phyloP scores from a whole-genome alignment of 2,113 vertebrate genomes.

The Cygnus buccinator region DNA sequence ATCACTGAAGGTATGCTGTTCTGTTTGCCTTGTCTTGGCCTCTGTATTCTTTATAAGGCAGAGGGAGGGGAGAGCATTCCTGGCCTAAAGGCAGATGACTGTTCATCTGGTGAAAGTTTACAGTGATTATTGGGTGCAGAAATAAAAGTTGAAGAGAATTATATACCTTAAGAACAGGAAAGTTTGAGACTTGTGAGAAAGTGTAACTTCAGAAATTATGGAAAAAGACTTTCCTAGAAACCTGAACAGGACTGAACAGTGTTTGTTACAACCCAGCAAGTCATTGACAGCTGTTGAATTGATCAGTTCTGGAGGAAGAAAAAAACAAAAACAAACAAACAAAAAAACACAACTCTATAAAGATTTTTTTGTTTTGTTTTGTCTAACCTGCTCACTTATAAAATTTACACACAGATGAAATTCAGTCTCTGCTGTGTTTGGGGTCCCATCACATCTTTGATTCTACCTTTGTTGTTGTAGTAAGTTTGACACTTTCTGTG shows the following conservation, averaged over 20 bases:
- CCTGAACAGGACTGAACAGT: not conserved
- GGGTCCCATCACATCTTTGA: not conserved
- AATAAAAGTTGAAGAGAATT: not conserved
- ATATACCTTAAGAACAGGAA: not conserved
- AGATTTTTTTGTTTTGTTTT: not conserved
- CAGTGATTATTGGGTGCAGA: not conserved
- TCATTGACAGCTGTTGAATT: not conserved
- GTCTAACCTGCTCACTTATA: not conserved
- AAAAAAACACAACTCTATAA: not conserved
- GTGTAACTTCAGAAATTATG: not conserved
- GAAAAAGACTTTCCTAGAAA: not conserved
- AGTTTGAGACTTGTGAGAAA: not conserved
- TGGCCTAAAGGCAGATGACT: not conserved
- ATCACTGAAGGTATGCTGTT: not conserved
- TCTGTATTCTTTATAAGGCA: too few species aligned
- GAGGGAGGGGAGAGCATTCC: not conserved
- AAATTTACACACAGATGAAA: not conserved
- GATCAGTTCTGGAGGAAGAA: not conserved
- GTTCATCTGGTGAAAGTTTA: not conserved
- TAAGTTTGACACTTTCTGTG: not conserved
- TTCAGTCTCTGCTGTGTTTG: not conserved
- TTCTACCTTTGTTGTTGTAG: not conserved
- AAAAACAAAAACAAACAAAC: too few species aligned
- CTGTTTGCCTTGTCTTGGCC: not conserved
- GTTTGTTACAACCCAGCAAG: not conserved